phyloP scores from a whole-genome alignment of 2,888 invertebrate genomes.

The Agrilus biguttatus region DNA sequence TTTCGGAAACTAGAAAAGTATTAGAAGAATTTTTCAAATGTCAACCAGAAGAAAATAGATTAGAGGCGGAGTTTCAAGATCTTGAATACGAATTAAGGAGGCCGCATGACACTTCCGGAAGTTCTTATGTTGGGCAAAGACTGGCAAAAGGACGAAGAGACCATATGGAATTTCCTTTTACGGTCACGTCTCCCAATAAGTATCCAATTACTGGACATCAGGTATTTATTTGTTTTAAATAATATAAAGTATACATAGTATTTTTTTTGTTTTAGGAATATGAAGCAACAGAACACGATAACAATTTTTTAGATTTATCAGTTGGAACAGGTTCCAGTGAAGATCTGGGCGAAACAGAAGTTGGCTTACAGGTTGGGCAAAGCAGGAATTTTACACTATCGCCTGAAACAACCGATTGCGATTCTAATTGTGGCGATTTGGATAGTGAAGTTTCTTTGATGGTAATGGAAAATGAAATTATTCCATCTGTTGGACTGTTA shows the following conservation, averaged over 20 bases:
- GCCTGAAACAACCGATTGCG: slow-evolving; percentile 86
- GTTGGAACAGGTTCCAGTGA: slow-evolving; percentile 48
- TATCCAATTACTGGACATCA: slow-evolving; percentile 33
- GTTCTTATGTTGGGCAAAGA: slow-evolving; percentile 64
- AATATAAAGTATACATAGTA: neutral
- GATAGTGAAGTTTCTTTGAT: slow-evolving; percentile 73
- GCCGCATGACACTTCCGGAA: slow-evolving; percentile 45
- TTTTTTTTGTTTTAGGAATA: slow-evolving; percentile 26
- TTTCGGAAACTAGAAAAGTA: slow-evolving; percentile 84
- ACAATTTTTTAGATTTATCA: slow-evolving; percentile 43
- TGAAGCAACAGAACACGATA: slow-evolving; percentile 38
- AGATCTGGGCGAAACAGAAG: slow-evolving; percentile 49
- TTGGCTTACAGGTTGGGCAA: slow-evolving; percentile 49
- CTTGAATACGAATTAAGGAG: slow-evolving; percentile 65
- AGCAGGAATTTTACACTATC: slow-evolving; percentile 79
- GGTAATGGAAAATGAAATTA: slow-evolving; percentile 52
- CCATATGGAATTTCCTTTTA: slow-evolving; percentile 27
- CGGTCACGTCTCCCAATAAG: slow-evolving; percentile 43
- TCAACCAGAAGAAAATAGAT: slow-evolving; percentile 48
- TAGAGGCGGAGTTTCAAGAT: slow-evolving; percentile 44
- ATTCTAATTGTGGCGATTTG: slow-evolving; percentile 73
- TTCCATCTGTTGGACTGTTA: slow-evolving; percentile 27
- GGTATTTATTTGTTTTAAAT: neutral
- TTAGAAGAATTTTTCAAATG: slow-evolving; percentile 85
- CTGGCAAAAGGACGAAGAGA: slow-evolving; percentile 44